phyloP scores from a whole-genome alignment of 2,797 vertebrate species.

The Ictinia mississippiensis region DNA sequence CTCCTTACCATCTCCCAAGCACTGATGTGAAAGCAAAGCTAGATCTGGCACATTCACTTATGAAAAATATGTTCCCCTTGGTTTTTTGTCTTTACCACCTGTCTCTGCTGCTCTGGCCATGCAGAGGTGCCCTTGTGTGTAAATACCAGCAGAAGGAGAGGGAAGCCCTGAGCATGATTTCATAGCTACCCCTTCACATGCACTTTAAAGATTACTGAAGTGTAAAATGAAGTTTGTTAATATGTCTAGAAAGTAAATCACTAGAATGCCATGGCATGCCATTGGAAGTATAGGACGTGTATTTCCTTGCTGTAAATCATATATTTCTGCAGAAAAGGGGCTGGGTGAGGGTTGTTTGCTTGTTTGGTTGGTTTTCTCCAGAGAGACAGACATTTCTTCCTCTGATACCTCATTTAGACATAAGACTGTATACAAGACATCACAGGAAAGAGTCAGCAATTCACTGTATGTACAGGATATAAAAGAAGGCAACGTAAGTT shows the following conservation, averaged over 20 bases:
- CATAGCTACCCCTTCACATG: background rate
- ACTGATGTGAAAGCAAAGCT: background rate
- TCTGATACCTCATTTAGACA: background rate
- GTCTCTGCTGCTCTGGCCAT: background rate
- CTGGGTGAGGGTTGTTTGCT: background rate
- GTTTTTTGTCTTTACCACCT: background rate
- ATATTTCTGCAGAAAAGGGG: background rate
- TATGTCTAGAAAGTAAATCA: background rate
- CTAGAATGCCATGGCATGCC: background rate
- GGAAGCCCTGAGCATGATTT: background rate
- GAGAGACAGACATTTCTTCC: background rate
- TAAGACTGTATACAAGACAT: background rate
- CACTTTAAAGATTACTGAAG: background rate
- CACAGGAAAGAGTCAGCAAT: background rate
- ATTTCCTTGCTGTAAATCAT: fast-evolving
- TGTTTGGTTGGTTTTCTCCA: background rate
- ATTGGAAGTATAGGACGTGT: fast-evolving
- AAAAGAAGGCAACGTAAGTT: background rate
- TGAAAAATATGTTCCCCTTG: background rate
- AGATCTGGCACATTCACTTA: background rate
- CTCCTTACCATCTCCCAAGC: background rate
- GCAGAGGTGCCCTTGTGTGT: background rate
- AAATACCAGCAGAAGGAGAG: background rate
- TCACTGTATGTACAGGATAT: background rate
- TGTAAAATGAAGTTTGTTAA: background rate